Conservation (phyloP, 2,797 vertebrate species). For the Pseudochirops corinnae region DNA sequence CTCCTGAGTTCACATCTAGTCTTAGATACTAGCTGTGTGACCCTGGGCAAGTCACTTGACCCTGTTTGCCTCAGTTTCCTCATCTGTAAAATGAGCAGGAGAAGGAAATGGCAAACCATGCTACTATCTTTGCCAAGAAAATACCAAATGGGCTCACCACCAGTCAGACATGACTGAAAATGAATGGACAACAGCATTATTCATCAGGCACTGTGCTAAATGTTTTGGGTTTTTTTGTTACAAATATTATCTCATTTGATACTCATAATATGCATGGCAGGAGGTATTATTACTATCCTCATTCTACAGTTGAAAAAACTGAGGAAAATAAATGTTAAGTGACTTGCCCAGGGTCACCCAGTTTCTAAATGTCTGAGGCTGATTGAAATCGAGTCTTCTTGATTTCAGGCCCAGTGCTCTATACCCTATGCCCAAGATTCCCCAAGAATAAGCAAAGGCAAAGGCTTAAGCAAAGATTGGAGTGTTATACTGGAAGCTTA, state of each 20-base stretch:
- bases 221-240: neutral
- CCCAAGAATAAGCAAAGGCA: neutral
- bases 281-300: neutral
- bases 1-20: neutral
- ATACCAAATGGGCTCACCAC: neutral
- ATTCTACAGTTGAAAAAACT: neutral
- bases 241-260: neutral
- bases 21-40: too few species aligned
- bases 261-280: neutral
- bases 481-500: neutral
- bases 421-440: neutral
- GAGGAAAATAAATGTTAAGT: neutral
- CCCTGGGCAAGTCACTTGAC: neutral
- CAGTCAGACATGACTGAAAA: neutral
- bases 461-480: neutral
- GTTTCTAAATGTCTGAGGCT: neutral
- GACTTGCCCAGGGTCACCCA: neutral
- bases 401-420: neutral
- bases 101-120: neutral
- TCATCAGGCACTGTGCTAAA: neutral
- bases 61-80: neutral
- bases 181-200: neutral
- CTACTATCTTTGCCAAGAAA: neutral
- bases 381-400: neutral
- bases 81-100: neutral